Base-by-base conservation (phyloP, 2,888 invertebrate genomes). In the Nomada ruficornis region DNA sequence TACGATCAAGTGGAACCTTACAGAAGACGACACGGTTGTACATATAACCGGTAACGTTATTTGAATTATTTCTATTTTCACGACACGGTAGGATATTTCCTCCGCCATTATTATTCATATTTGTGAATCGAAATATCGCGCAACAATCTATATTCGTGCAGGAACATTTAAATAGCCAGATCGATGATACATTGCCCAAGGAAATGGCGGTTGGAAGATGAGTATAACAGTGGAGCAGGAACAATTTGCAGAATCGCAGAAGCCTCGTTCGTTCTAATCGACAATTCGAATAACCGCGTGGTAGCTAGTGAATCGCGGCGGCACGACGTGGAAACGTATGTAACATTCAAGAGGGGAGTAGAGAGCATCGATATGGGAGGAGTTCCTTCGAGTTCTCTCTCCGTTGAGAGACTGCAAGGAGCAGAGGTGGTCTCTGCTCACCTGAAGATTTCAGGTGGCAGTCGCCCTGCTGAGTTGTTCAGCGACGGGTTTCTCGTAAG, bases 381-480 rank as follows among this genome's bases (percentile, higher is more conserved):
- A 90, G 90, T 88, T 89, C 86, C 77, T 82, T 80, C 76, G 85
- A 86, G 86, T 89, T 82, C 80, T 82, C 87, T 87, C 85, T 83
- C 84, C 75, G 78, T 82, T 65, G 77, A 82, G 86, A 86, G 87
- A 86, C 86, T 86, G 88, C 85, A 86, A 86, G 88, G 83, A 87
- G 89, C 88, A 89, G 88, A 89, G 89, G 89, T 89, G 91, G 91
- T 88, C 87, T 92, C 86, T 86, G 88, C 91, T 87, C 89, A 89
- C 86, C 89, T 87, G 88, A 88, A 81, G 88, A 89, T 89, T 89
- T 91, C 91, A 89, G 88, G 90, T 91, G 91, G 90, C 91, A 91
- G 91, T 91, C 89, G 90, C 90, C 91, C 90, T 86, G 89, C 87
- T 84, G 91, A 90, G 89, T 88, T 88, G 90, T 86, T 90, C 91